Conservation (phyloP, 2,113 vertebrate species). For the Oreochromis niloticus region DNA sequence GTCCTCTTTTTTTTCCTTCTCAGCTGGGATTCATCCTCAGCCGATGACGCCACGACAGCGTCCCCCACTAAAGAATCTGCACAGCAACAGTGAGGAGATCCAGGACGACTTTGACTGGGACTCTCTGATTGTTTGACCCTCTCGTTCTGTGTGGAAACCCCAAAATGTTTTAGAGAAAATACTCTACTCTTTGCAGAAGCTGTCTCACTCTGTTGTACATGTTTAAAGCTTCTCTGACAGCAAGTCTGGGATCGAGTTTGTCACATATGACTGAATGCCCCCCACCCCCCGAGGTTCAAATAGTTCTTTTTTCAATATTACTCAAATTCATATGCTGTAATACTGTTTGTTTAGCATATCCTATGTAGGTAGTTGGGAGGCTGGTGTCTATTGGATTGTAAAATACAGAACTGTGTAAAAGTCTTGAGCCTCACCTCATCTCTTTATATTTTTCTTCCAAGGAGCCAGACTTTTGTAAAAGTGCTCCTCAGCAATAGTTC, state of each 20-base stretch:
- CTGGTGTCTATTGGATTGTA: neutral
- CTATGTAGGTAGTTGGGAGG: neutral
- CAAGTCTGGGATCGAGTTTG: neutral
- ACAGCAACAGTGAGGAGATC: constrained; percentile 77
- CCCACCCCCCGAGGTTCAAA: neutral
- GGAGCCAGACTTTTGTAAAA: neutral
- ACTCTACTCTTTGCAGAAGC: neutral
- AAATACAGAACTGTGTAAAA: neutral
- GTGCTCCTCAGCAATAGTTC: neutral
- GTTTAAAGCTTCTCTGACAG: neutral
- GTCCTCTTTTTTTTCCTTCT: neutral
- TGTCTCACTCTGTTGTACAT: neutral
- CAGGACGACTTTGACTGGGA: constrained; percentile 81
- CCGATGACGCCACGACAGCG: constrained; percentile 44
- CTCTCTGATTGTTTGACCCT: constrained; percentile 64
- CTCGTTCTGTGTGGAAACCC: neutral
- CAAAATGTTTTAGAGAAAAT: neutral
- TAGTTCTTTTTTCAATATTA: neutral
- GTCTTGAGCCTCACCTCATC: neutral
- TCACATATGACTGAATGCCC: constrained; percentile 30
- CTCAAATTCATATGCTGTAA: constrained; percentile 16
- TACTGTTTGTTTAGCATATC: neutral
- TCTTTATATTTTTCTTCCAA: neutral
- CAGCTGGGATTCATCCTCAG: constrained; percentile 62
- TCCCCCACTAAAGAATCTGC: constrained; percentile 66